Conservation (phyloP, 2,888 invertebrate species). For the Apamea sordens region DNA sequence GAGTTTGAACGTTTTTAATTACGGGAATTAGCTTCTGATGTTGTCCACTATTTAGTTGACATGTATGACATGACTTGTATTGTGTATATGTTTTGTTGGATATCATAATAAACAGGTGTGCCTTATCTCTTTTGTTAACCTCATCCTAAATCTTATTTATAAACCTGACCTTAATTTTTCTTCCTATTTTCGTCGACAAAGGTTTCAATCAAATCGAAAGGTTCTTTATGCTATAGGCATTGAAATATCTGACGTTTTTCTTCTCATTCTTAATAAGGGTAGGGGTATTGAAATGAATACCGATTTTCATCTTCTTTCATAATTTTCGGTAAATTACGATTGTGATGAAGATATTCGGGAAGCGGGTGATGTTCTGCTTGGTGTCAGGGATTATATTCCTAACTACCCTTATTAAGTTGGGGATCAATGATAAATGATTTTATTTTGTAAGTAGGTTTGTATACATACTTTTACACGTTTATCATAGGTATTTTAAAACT, state of each 20-base stretch:
- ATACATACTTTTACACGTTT: no score
- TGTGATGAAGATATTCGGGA: slow-evolving; percentile 61
- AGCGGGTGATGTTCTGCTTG: slow-evolving; percentile 8
- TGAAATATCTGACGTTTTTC: slow-evolving; percentile 45
- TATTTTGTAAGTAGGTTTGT: no score
- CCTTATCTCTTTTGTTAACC: background rate
- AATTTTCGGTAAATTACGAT: slow-evolving; percentile 74
- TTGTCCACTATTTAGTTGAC: background rate
- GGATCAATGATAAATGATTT: no score
- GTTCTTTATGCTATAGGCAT: slow-evolving; percentile 32
- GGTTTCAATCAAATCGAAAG: slow-evolving; percentile 44
- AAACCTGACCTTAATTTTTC: slow-evolving; percentile 23
- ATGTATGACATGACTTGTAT: no score
- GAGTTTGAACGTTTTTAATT: background rate
- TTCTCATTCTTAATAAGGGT: slow-evolving; percentile 42
- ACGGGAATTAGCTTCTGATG: background rate
- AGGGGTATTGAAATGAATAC: slow-evolving; percentile 70
- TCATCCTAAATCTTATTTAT: slow-evolving; percentile 20
- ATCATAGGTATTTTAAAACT: no score
- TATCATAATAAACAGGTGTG: background rate
- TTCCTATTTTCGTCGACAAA: slow-evolving; percentile 37
- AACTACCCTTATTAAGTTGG: slow-evolving; percentile 11
- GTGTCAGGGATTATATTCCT: background rate
- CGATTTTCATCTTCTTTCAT: slow-evolving; percentile 67
- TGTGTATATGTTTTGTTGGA: background rate